A percentile compares a stretch with the other conserved stretches of the same genome.
Evolutionary conservation across 2,888 invertebrate species (phyloP).

Genomic region (Patella pellucida): DNA sequence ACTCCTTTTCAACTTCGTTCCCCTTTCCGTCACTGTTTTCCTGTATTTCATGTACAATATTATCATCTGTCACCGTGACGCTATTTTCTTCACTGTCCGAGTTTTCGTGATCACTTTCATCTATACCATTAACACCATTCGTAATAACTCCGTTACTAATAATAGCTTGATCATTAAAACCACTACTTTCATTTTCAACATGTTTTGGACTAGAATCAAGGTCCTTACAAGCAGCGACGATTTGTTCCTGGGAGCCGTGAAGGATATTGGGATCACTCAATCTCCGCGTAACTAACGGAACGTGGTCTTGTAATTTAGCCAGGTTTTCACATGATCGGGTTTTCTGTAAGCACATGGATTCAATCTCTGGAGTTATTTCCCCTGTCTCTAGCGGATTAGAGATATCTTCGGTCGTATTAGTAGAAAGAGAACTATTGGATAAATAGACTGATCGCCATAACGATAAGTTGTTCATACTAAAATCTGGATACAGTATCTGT

Average conservation of each 20-base stretch:
- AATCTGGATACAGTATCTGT: slow-evolving; percentile 89
- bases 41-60: neutral
- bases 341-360: slow-evolving; percentile 72
- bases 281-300: slow-evolving; percentile 77
- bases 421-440: slow-evolving; percentile 72
- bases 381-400: slow-evolving; percentile 26
- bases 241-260: slow-evolving; percentile 10
- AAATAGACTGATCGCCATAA: slow-evolving; percentile 90
- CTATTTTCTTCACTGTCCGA: neutral
- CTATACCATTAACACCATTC: slow-evolving; percentile 14
- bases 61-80: neutral
- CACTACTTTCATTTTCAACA: slow-evolving; percentile 28
- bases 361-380: slow-evolving; percentile 51
- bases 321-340: slow-evolving; percentile 90
- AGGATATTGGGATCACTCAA: slow-evolving; percentile 87
- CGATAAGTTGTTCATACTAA: slow-evolving; percentile 84
- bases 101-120: neutral
- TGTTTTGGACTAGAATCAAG: slow-evolving; percentile 31
- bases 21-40: neutral
- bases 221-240: slow-evolving; percentile 35
- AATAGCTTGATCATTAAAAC: slow-evolving; percentile 10
- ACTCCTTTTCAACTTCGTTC: neutral
- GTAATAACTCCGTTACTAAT: neutral
- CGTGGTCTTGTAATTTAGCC: slow-evolving; percentile 66
- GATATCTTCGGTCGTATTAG: slow-evolving; percentile 33